Evolutionary conservation across 2,888 invertebrate species (phyloP).

Genomic region (Carabus problematicus): DNA sequence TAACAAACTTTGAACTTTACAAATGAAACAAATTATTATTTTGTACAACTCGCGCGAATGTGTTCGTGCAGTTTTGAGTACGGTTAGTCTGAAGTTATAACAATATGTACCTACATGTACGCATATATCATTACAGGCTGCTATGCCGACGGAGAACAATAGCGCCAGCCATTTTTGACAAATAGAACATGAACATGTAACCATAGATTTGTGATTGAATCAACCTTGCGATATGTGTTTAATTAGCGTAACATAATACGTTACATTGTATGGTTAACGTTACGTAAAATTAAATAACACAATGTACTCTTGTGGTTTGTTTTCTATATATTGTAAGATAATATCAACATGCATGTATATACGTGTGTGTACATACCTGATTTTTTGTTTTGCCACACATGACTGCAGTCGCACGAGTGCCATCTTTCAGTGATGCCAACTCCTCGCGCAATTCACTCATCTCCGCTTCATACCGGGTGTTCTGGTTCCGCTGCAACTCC

Average conservation of each 20-base stretch:
- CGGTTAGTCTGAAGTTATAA: too few relatives aligned
- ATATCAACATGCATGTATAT: too few relatives aligned
- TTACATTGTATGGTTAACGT: constrained; percentile 13
- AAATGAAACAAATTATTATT: too few relatives aligned
- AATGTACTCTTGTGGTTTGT: too few relatives aligned
- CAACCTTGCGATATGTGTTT: constrained; percentile 27
- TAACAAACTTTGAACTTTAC: too few relatives aligned
- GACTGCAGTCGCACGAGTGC: constrained; percentile 53
- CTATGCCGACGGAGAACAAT: constrained; percentile 12
- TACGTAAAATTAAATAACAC: constrained; percentile 16
- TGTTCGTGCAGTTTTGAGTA: background rate
- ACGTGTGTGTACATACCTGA: constrained; percentile 53
- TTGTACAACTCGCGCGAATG: too few relatives aligned
- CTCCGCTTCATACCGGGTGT: constrained; percentile 56
- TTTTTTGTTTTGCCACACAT: constrained; percentile 57
- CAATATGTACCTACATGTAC: background rate
- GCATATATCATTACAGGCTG: background rate
- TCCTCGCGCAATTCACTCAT: constrained; percentile 55
- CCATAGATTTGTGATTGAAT: constrained; percentile 20
- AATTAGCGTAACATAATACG: constrained; percentile 25
- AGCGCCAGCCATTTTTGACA: background rate
- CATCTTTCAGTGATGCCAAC: constrained; percentile 54
- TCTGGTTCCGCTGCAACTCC: constrained; percentile 53
- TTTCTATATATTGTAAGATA: too few relatives aligned
- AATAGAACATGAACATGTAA: constrained; percentile 20